Percentiles rank a stretch among this genome's conserved stretches.
These are phyloP conservation scores for Actenoides lindsayi DNA, from an alignment of 2,113 vertebrate genomes.

Conservation along the genomic window DNA sequence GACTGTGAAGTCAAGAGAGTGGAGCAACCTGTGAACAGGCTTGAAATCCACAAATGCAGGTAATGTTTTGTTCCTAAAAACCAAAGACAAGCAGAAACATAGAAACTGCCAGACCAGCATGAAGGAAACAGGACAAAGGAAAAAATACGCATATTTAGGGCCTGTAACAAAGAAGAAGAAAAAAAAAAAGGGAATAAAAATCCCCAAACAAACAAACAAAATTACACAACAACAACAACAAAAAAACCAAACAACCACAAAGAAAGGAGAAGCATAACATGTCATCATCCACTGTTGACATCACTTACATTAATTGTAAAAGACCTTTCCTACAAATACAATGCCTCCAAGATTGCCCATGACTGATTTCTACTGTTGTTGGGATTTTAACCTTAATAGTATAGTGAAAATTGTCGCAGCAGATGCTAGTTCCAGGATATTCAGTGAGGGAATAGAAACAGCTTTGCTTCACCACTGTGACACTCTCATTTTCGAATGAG, in stretches of 20 bases:
- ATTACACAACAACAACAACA: too few species aligned
- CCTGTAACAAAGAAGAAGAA: not conserved
- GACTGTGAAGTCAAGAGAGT: not conserved
- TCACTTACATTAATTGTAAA: not conserved
- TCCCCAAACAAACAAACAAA: too few species aligned
- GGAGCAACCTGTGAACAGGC: not conserved
- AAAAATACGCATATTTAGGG: not conserved
- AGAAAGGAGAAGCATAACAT: not conserved
- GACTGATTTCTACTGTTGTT: not conserved
- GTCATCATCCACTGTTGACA: not conserved
- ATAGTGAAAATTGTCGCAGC: not conserved
- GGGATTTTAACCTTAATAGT: not conserved
- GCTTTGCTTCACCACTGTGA: not conserved
- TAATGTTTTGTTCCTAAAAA: conserved; percentile 6
- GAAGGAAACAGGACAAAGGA: not conserved
- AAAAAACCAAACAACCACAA: too few species aligned
- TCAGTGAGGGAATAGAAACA: not conserved
- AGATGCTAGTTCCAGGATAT: not conserved
- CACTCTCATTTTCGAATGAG: not conserved
- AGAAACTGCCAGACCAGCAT: not conserved
- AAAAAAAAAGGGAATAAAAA: too few species aligned
- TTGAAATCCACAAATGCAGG: not conserved
- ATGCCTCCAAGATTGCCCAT: not conserved
- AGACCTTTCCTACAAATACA: not conserved
- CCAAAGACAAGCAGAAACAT: not conserved